Conservation (phyloP, 2,888 invertebrate genomes). For the Allophyes oxyacanthae region DNA sequence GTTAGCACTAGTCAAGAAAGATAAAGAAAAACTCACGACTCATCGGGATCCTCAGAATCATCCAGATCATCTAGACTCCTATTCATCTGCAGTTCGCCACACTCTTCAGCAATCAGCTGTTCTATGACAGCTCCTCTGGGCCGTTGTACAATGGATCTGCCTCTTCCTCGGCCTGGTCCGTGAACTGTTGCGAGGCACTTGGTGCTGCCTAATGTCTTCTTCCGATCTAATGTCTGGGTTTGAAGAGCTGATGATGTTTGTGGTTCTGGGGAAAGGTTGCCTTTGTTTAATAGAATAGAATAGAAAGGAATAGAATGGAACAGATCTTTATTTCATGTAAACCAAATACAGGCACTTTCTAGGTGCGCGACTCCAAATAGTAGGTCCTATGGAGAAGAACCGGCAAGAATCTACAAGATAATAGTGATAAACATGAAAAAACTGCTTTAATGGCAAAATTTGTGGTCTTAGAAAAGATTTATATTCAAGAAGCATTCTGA, state of each 20-base stretch:
- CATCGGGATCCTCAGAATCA: constrained; percentile 90
- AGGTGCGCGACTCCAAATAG: too few relatives aligned
- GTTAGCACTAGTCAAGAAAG: too few relatives aligned
- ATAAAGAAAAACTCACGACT: constrained; percentile 77
- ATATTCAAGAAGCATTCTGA: too few relatives aligned
- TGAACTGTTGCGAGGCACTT: constrained; percentile 84
- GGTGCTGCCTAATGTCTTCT: constrained; percentile 69
- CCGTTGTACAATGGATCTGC: constrained; percentile 73
- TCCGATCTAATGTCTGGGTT: constrained; percentile 84
- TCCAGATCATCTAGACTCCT: constrained; percentile 89
- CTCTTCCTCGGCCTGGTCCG: constrained; percentile 73
- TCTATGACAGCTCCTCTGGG: constrained; percentile 82
- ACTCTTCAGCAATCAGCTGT: constrained; percentile 84
- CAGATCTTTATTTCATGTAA: too few relatives aligned
- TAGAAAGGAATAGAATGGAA: too few relatives aligned
- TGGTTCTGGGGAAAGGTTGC: constrained; percentile 71
- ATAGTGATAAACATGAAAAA: too few relatives aligned
- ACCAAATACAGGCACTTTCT: too few relatives aligned
- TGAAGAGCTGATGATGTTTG: constrained; percentile 85
- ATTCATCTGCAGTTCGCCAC: constrained; percentile 79
- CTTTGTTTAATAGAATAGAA: too few relatives aligned
- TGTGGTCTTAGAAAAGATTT: too few relatives aligned
- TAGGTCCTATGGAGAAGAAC: too few relatives aligned
- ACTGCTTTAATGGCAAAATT: too few relatives aligned
- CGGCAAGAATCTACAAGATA: too few relatives aligned